These are phyloP conservation scores for Argyresthia goedartella DNA, from an alignment of 2,888 invertebrate species.

Conservation along the genomic window DNA sequence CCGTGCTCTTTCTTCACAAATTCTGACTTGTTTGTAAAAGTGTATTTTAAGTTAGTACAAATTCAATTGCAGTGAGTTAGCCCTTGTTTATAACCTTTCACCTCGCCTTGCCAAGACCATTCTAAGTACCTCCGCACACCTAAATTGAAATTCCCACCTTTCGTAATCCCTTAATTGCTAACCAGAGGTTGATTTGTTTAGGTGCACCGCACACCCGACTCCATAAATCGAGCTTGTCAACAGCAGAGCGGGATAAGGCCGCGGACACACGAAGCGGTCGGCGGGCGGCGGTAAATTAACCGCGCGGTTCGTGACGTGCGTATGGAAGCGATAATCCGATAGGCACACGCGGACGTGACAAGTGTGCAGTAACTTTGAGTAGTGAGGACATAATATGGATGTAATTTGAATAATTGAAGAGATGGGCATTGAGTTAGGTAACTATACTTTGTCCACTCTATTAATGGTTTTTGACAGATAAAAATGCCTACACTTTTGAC, in stretches of 20 bases:
- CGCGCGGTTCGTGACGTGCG: constrained; percentile 29
- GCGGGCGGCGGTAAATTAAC: constrained; percentile 20
- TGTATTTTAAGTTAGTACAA: too few relatives aligned
- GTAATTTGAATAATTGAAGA: too few relatives aligned
- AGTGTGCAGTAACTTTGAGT: not conserved
- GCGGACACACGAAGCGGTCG: constrained; percentile 34
- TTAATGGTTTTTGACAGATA: too few relatives aligned
- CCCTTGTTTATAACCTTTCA: too few relatives aligned
- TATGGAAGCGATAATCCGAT: constrained; percentile 27
- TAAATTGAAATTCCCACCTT: constrained; percentile 14
- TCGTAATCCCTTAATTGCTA: constrained; percentile 12
- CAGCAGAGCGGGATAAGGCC: constrained; percentile 44
- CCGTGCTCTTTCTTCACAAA: too few relatives aligned
- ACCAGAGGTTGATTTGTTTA: constrained; percentile 22
- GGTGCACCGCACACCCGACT: constrained; percentile 23
- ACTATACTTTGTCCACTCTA: too few relatives aligned
- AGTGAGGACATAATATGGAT: not conserved
- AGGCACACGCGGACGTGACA: not conserved
- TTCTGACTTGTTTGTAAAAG: too few relatives aligned
- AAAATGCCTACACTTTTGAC: too few relatives aligned
- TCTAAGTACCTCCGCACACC: constrained; percentile 6
- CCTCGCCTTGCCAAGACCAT: not conserved
- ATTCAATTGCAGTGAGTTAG: too few relatives aligned
- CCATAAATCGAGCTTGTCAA: constrained; percentile 45
- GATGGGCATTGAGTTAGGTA: too few relatives aligned